Conservation (phyloP, 30 jellyfish, hydroid and myxozoan species). For the Aurelia sp. region DNA sequence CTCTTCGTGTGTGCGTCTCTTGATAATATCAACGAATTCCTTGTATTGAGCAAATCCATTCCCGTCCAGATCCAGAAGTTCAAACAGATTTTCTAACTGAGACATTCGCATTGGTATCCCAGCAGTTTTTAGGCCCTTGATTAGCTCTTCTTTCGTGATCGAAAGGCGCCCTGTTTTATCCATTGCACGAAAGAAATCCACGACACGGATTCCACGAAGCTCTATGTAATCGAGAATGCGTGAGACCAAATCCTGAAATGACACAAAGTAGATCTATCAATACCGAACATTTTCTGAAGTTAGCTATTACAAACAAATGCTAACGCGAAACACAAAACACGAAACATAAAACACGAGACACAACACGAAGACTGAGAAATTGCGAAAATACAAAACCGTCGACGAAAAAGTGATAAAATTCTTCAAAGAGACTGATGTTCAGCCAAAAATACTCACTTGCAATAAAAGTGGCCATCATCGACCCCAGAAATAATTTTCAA, state of each 20-base stretch:
- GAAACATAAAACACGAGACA: too few species aligned
- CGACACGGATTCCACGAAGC: conserved; percentile 74
- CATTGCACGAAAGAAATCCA: conserved; percentile 72
- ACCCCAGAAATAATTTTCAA: too few species aligned
- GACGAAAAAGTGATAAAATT: too few species aligned
- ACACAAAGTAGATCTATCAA: too few species aligned
- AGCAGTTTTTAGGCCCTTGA: conserved; percentile 47
- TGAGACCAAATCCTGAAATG: conserved; percentile 68
- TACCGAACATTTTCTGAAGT: too few species aligned
- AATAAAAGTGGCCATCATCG: too few species aligned
- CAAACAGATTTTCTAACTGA: conserved; percentile 66
- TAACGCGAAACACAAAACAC: too few species aligned
- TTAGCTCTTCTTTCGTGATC: conserved; percentile 50
- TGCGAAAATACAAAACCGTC: too few species aligned
- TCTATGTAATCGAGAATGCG: conserved; percentile 65
- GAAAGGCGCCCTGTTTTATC: conserved; percentile 46
- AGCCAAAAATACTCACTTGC: too few species aligned
- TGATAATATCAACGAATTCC: conserved; percentile 49
- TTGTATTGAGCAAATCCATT: conserved; percentile 63
- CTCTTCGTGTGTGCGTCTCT: conserved; percentile 63
- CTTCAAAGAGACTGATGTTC: too few species aligned
- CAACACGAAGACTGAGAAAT: too few species aligned
- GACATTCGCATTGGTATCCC: conserved; percentile 67
- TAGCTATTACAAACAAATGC: too few species aligned
- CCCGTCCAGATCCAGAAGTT: conserved; percentile 52